Conservation (phyloP, 2,888 invertebrate genomes). For the Hemistola chrysoprasaria region DNA sequence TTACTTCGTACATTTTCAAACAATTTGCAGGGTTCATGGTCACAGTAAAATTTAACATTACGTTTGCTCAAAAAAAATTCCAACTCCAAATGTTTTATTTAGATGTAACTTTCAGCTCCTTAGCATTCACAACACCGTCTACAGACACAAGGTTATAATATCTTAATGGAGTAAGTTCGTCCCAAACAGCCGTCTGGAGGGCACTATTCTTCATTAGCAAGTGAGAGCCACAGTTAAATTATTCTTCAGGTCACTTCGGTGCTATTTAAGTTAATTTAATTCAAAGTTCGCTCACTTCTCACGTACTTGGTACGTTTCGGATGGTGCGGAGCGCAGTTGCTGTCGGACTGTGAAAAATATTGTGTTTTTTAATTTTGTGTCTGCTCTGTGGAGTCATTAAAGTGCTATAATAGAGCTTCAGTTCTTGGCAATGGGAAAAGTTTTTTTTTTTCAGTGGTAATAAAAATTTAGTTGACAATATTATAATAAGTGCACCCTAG, state of each 20-base stretch:
- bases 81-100: slow-evolving; percentile 25
- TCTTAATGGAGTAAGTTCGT: slow-evolving; percentile 76
- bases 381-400: slow-evolving; percentile 26
- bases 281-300: slow-evolving; percentile 63
- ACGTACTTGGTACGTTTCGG: slow-evolving; percentile 51
- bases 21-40: no score
- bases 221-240: slow-evolving; percentile 68
- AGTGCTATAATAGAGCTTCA: background rate
- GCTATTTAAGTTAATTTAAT: slow-evolving; percentile 78
- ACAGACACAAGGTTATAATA: slow-evolving; percentile 65
- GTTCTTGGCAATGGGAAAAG: no score
- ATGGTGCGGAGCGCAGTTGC: slow-evolving; percentile 41
- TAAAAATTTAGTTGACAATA: no score
- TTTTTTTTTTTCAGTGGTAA: no score
- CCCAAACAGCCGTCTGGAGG: slow-evolving; percentile 69
- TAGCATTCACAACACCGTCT: slow-evolving; percentile 40
- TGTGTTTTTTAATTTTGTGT: slow-evolving; percentile 26
- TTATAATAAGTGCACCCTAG: no score
- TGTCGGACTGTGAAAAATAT: slow-evolving; percentile 20
- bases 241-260: slow-evolving; percentile 78
- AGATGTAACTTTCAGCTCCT: slow-evolving; percentile 25
- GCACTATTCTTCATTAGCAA: slow-evolving; percentile 75
- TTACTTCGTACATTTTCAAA: no score
- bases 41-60: no score
- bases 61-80: slow-evolving; percentile 1